These are phyloP conservation scores for Burhinus oedicnemus DNA, from an alignment of 2,113 vertebrate genomes.

Conservation along the genomic window DNA sequence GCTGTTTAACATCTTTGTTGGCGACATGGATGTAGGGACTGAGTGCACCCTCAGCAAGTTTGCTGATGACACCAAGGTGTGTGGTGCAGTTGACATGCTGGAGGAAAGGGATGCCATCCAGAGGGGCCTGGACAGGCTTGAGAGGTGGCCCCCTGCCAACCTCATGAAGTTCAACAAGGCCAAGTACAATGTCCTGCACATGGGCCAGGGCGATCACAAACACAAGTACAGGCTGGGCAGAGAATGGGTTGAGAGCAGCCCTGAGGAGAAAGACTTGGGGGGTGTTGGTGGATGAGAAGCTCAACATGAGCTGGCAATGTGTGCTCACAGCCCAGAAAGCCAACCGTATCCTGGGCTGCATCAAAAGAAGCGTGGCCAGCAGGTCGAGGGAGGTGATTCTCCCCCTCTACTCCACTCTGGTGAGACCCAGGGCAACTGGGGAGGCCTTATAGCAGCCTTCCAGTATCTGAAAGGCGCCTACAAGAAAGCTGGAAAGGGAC, in stretches of 20 bases:
- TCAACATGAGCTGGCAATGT: not conserved
- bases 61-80: not conserved
- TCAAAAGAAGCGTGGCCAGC: not conserved
- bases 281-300: not conserved
- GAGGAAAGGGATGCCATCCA: not conserved
- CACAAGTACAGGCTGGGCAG: not conserved
- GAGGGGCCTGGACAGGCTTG: not conserved
- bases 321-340: not conserved
- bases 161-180: not conserved
- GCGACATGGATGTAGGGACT: no score
- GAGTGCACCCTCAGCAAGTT: not conserved
- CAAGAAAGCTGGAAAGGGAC: not conserved
- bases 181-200: not conserved
- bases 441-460: not conserved
- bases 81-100: not conserved
- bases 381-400: not conserved
- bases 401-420: not conserved
- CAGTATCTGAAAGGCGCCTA: not conserved
- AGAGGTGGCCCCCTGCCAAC: not conserved
- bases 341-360: not conserved
- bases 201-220: not conserved
- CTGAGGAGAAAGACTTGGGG: not conserved
- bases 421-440: no score
- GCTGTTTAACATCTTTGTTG: not conserved
- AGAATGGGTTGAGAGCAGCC: not conserved